Evolutionary conservation across 2,797 vertebrate genomes (phyloP).

Genomic region (Enteromius unitaeniatus): DNA sequence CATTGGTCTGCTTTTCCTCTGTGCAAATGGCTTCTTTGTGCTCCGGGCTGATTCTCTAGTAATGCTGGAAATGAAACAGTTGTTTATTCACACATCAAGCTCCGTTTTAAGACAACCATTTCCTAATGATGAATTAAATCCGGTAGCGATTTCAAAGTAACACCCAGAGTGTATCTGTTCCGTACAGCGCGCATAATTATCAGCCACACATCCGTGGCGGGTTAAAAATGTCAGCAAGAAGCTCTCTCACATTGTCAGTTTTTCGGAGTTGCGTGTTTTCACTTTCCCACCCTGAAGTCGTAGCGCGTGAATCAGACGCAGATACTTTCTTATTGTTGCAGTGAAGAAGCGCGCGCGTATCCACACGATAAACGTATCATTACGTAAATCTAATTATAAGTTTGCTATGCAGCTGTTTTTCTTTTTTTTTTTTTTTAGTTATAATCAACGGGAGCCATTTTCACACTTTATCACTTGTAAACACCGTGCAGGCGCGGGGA

Average conservation of each 20-base stretch:
- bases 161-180: constrained; percentile 48
- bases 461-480: constrained; percentile 47
- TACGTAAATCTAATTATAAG: constrained; percentile 61
- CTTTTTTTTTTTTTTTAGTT: background rate
- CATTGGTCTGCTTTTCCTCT: constrained; percentile 5
- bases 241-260: constrained; percentile 82
- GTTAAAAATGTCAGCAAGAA: constrained; percentile 77
- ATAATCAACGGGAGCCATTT: constrained; percentile 41
- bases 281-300: constrained; percentile 77
- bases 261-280: constrained; percentile 73
- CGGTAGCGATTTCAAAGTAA: constrained; percentile 52
- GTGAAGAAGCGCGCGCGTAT: constrained; percentile 38
- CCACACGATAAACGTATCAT: constrained; percentile 34
- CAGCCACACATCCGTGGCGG: constrained; percentile 70
- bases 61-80: constrained; percentile 48
- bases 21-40: constrained; percentile 7
- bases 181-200: constrained; percentile 69
- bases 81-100: constrained; percentile 49
- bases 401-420: constrained; percentile 10
- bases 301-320: constrained; percentile 80
- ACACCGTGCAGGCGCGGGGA: background rate
- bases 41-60: background rate
- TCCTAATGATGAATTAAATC: constrained; percentile 49
- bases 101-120: constrained; percentile 47
- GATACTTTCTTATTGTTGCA: constrained; percentile 71